Evolutionary conservation across 2,113 vertebrate species (phyloP).

Genomic region (Echinops telfairi): DNA sequence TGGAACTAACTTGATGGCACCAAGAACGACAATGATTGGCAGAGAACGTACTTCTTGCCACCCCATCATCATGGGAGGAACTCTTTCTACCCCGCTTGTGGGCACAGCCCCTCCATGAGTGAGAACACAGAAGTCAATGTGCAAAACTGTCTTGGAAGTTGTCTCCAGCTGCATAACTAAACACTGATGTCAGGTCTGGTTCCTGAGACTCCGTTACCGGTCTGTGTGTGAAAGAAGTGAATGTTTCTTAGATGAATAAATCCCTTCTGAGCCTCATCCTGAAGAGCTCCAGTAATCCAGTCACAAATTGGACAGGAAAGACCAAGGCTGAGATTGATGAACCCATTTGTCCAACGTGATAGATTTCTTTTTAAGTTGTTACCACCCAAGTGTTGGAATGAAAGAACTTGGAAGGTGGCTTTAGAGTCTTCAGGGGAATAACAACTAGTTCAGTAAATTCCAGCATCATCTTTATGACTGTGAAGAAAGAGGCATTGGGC

Average conservation of each 20-base stretch:
- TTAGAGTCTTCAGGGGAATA: background rate
- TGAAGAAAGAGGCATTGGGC: background rate
- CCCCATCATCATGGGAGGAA: background rate
- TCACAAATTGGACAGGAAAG: constrained; percentile 32
- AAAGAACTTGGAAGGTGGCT: constrained; percentile 40
- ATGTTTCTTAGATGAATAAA: constrained; percentile 59
- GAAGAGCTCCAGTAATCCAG: background rate
- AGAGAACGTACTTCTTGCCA: background rate
- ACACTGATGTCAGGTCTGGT: background rate
- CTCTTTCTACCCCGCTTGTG: background rate
- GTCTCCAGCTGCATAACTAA: background rate
- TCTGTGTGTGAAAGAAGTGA: background rate
- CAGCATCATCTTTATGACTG: constrained; percentile 27
- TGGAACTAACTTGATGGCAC: too few species aligned
- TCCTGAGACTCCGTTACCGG: background rate
- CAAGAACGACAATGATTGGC: too few species aligned
- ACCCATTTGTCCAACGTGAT: constrained; percentile 24
- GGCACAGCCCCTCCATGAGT: background rate
- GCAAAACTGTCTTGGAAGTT: background rate
- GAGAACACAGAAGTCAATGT: constrained; percentile 8
- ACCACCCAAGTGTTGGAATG: constrained; percentile 3
- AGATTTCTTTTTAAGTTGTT: background rate
- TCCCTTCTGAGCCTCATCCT: constrained; percentile 24
- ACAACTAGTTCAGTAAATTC: background rate
- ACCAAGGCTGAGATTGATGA: constrained; percentile 1